Percentiles rank a stretch among this genome's conserved stretches.
phyloP scores from a whole-genome alignment of 2,888 invertebrate genomes.

The Spicauda simplicius region DNA sequence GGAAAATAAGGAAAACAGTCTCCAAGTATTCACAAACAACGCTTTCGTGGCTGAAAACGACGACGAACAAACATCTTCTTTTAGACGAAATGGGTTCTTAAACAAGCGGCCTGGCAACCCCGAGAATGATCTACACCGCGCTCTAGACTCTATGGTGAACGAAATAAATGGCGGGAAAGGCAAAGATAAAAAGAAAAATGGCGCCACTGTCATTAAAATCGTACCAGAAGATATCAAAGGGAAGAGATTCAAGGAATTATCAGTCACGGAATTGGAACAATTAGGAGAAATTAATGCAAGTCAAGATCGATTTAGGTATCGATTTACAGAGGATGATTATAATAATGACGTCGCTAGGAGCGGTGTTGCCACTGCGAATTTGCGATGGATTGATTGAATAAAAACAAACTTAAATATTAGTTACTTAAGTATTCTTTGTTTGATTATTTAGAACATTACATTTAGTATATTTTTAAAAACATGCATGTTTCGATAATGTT shows the following conservation, averaged over 20 bases:
- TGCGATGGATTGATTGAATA: constrained; percentile 66
- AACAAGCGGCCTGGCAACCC: constrained; percentile 67
- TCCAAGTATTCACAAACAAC: constrained; percentile 62
- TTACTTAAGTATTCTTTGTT: no score
- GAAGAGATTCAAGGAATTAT: constrained; percentile 65
- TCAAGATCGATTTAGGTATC: constrained; percentile 69
- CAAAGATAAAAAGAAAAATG: constrained; percentile 37
- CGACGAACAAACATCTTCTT: constrained; percentile 42
- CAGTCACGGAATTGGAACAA: constrained; percentile 62
- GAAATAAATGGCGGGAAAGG: constrained; percentile 54
- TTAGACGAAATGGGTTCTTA: constrained; percentile 62
- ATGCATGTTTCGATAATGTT: no score
- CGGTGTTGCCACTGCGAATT: constrained; percentile 48
- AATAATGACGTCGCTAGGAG: constrained; percentile 57
- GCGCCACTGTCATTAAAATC: constrained; percentile 43
- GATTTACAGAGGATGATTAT: constrained; percentile 67
- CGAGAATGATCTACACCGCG: constrained; percentile 63
- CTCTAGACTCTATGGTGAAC: constrained; percentile 66
- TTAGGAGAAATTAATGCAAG: constrained; percentile 65
- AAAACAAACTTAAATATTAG: not conserved
- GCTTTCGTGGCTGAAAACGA: constrained; percentile 53
- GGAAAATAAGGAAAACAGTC: constrained; percentile 49
- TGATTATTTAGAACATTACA: no score
- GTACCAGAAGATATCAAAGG: constrained; percentile 62
- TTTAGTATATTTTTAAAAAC: no score